Evolutionary conservation across 2,797 vertebrate species (phyloP).

Genomic region (Oreochromis mossambicus): DNA sequence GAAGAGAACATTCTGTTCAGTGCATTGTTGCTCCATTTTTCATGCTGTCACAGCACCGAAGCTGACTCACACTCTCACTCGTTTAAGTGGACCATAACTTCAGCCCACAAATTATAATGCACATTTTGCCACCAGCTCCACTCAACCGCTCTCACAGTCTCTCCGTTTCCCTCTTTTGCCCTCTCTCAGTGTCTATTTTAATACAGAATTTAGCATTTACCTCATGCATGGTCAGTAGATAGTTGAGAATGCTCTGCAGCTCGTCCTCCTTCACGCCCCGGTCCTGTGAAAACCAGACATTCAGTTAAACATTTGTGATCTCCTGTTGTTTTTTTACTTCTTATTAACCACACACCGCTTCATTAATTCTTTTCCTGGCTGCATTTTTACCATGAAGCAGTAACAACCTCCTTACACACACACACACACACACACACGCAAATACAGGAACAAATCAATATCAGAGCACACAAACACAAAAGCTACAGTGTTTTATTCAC

Average conservation of each 20-base stretch:
- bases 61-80: slow-evolving; percentile 60
- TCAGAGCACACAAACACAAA: slow-evolving; percentile 2
- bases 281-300: slow-evolving; percentile 76
- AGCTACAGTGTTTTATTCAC: slow-evolving; percentile 1
- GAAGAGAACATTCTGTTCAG: slow-evolving; percentile 64
- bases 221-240: slow-evolving; percentile 98
- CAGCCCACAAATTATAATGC: slow-evolving; percentile 48
- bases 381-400: neutral
- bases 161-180: neutral
- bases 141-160: neutral
- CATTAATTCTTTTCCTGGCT: slow-evolving; percentile 1
- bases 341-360: slow-evolving; percentile 11
- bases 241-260: slow-evolving; percentile 98
- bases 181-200: neutral
- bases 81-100: slow-evolving; percentile 60
- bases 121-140: slow-evolving; percentile 43
- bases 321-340: neutral
- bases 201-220: slow-evolving; percentile 64
- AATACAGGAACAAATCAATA: slow-evolving; percentile 27
- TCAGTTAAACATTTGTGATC: neutral
- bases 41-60: slow-evolving; percentile 41
- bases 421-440: neutral
- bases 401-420: neutral
- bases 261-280: slow-evolving; percentile 98
- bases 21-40: slow-evolving; percentile 58